Conservation (phyloP, 2,113 vertebrate species). For the Actenoides hombroni region DNA sequence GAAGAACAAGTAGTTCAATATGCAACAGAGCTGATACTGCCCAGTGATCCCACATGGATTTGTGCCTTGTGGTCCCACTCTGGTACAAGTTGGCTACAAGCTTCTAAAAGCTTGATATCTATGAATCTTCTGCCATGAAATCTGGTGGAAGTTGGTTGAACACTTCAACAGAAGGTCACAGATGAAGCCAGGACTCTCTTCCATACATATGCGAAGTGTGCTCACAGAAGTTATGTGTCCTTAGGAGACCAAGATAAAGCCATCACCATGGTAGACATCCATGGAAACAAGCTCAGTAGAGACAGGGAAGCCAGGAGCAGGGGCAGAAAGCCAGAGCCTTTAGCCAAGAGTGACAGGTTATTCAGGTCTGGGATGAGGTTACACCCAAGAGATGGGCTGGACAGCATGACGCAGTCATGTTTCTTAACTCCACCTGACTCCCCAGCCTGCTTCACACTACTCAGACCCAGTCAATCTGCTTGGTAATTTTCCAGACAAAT, state of each 20-base stretch:
- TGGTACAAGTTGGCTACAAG: not conserved
- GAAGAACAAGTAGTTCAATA: accelerated
- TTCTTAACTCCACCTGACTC: not conserved
- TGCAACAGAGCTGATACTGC: not conserved
- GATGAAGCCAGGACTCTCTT: not conserved
- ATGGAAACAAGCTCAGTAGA: not conserved
- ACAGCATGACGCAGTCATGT: not conserved
- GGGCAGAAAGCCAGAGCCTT: not conserved
- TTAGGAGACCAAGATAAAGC: not conserved
- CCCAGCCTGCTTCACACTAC: not conserved
- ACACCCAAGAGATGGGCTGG: not conserved
- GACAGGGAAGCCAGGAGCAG: not conserved
- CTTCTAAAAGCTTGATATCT: not conserved
- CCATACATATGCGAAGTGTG: not conserved
- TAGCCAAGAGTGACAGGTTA: conserved; percentile 25
- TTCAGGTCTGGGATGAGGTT: conserved; percentile 22
- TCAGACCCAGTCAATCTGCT: not conserved
- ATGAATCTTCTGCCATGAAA: not conserved
- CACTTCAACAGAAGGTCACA: not conserved
- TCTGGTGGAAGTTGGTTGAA: not conserved
- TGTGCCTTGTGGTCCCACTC: not conserved
- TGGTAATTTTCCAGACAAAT: not conserved
- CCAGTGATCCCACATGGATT: not conserved
- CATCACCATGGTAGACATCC: not conserved
- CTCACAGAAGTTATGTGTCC: not conserved